Evolutionary conservation across 2,113 vertebrate genomes (phyloP).

Genomic region (Stegastes partitus): DNA sequence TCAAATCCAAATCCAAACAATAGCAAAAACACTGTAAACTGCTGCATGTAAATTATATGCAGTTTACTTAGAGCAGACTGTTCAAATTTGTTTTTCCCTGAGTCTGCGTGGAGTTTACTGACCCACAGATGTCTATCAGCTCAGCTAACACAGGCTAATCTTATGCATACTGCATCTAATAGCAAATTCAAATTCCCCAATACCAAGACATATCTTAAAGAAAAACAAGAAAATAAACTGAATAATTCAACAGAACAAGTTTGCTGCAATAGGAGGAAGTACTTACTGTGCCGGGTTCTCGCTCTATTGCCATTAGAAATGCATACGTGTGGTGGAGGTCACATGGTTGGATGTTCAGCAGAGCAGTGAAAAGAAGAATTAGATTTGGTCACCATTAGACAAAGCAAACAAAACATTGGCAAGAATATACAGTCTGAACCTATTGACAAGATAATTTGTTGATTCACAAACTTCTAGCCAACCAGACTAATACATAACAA

Average conservation of each 20-base stretch:
- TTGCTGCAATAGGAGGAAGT: slow-evolving; percentile 74
- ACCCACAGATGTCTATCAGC: slow-evolving; percentile 2
- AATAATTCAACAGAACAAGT: slow-evolving; percentile 34
- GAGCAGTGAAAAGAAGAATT: slow-evolving; percentile 23
- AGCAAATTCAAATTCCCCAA: slow-evolving; percentile 38
- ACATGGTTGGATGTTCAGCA: slow-evolving; percentile 84
- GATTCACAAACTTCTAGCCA: neutral
- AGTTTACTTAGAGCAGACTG: slow-evolving; percentile 12
- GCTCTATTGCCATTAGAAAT: slow-evolving; percentile 91
- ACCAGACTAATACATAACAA: neutral
- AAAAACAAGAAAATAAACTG: slow-evolving; percentile 27
- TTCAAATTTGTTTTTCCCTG: slow-evolving; percentile 2
- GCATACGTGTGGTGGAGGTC: slow-evolving; percentile 88
- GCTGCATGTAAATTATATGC: slow-evolving; percentile 3
- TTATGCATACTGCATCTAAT: slow-evolving; percentile 10
- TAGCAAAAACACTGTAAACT: neutral
- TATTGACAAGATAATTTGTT: neutral
- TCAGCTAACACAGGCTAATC: slow-evolving; percentile 24
- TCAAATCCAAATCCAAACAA: slow-evolving; percentile 17
- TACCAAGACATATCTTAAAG: slow-evolving; percentile 24
- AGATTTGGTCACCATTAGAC: neutral
- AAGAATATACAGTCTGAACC: neutral
- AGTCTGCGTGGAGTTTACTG: slow-evolving; percentile 9
- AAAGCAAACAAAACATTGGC: neutral
- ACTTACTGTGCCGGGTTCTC: slow-evolving; percentile 97